Evolutionary conservation across 2,888 invertebrate genomes (phyloP).

Genomic region (Barypeithes pellucidus): DNA sequence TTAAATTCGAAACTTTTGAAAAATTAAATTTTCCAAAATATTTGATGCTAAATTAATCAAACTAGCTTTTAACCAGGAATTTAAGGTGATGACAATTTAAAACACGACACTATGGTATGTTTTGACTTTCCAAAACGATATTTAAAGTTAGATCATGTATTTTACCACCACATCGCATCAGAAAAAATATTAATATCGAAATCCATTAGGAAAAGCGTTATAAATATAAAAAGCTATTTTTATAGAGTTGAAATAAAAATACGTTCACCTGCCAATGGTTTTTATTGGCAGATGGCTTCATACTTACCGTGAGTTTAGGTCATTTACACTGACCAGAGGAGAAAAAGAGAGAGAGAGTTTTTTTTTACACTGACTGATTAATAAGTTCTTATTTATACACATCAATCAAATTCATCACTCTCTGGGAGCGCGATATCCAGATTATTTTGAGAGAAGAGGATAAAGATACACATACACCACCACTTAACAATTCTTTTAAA

Average conservation of each 20-base stretch:
- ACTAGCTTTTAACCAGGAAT: slow-evolving; percentile 6
- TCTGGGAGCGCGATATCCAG: too few species aligned
- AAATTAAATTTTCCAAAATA: not conserved
- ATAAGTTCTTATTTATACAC: not conserved
- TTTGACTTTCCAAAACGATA: slow-evolving; percentile 25
- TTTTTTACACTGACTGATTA: not conserved
- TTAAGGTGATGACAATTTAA: not conserved
- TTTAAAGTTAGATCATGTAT: slow-evolving; percentile 24
- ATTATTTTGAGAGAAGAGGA: too few species aligned
- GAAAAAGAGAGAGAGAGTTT: too few species aligned
- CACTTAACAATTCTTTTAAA: too few species aligned
- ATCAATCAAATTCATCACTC: too few species aligned
- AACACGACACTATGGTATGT: slow-evolving; percentile 22
- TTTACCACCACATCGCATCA: not conserved
- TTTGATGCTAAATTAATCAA: slow-evolving; percentile 5
- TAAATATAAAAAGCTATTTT: slow-evolving; percentile 23
- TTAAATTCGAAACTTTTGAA: too few species aligned
- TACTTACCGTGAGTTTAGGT: slow-evolving; percentile 18
- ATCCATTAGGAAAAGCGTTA: slow-evolving; percentile 9
- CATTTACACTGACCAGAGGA: not conserved
- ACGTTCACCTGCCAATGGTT: slow-evolving; percentile 18
- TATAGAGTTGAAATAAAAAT: slow-evolving; percentile 14
- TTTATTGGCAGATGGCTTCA: slow-evolving; percentile 16
- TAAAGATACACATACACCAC: too few species aligned
- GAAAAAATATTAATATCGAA: slow-evolving; percentile 27